Base-by-base conservation (phyloP, 2,797 vertebrate species). In the Enteromius unitaeniatus region DNA sequence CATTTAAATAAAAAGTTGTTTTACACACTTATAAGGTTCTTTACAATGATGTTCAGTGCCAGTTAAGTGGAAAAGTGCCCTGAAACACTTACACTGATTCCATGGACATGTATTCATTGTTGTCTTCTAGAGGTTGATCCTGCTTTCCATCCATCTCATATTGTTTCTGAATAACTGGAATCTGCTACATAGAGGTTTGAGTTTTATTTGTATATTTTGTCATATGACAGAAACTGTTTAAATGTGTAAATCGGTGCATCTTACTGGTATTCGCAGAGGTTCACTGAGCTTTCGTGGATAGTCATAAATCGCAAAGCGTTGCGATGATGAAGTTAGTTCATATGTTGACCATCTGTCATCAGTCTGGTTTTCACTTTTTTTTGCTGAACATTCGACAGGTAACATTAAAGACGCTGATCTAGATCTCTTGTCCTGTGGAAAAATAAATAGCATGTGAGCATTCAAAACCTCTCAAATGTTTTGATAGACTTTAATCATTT, bases 1-100 rank as follows among this genome's bases (percentile, higher is more conserved):
- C 3, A 51, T 8, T 34, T 21, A 9, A 0, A 47, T 7, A 28
- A 2, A 45, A n/a, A 78, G 19, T 15, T 6, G 23, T 10, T 42
- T 42, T 42, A 42, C 40, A 42, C 0, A 1, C 8, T 42, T 42
- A 42, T 42, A 42, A 42, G 40, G 8, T 42, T 10, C 40, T 42
- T 42, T 9, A 10, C 40, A 42, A 42, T 10, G 40, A 42, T 10
- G 37, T 40, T 40, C 1, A 40, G 37, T 40, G 47, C 47, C 47
- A 31, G 17, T 34, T 47, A 51, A 73, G 8, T 19, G 4, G 1
- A 28, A 6, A 78, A 23, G 17, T 75, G 15, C 2, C 34, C 51
- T 40, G 21, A 58, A 65, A 62, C 15, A 78, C 93, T 91, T 86
- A 95, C 94, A 92, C 0, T 80, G 84, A 60, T 4, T 88, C 82